Percentiles rank a stretch among this genome's conserved stretches.
These are phyloP conservation scores for Danio jaintianensis DNA, from an alignment of 2,797 vertebrate genomes.

Conservation along the genomic window DNA sequence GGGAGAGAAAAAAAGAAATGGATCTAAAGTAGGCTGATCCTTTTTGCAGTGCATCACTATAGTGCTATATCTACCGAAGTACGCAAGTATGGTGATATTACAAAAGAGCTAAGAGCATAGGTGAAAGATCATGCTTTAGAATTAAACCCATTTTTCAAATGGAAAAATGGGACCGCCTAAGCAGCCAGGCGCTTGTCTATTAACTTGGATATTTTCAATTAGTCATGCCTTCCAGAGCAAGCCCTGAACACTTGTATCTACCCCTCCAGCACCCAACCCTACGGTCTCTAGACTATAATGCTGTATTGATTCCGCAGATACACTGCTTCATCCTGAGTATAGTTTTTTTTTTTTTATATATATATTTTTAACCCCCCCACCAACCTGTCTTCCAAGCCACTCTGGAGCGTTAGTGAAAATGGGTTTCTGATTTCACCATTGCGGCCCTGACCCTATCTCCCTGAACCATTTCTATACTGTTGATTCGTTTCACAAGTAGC, in stretches of 20 bases:
- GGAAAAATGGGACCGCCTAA: conserved; percentile 56
- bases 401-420: conserved; percentile 66
- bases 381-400: conserved; percentile 54
- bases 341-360: conserved; percentile 48
- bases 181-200: conserved; percentile 54
- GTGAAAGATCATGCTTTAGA: conserved; percentile 59
- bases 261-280: conserved; percentile 51
- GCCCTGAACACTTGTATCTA: conserved; percentile 57
- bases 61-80: conserved; percentile 20
- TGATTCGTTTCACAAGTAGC: conserved; percentile 71
- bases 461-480: conserved; percentile 65
- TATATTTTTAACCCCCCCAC: too few relatives aligned
- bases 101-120: conserved; percentile 40
- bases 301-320: conserved; percentile 67
- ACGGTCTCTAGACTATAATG: conserved; percentile 66
- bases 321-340: conserved; percentile 55
- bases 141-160: conserved; percentile 70
- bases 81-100: conserved; percentile 46
- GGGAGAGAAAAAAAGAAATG: background rate
- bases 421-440: conserved; percentile 69
- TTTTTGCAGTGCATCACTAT: conserved; percentile 41
- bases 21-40: conserved; percentile 22
- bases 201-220: conserved; percentile 78
- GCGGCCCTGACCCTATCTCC: conserved; percentile 63
- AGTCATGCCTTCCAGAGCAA: conserved; percentile 70